Conservation (phyloP, 2,888 invertebrate genomes). For the Meganola albula region DNA sequence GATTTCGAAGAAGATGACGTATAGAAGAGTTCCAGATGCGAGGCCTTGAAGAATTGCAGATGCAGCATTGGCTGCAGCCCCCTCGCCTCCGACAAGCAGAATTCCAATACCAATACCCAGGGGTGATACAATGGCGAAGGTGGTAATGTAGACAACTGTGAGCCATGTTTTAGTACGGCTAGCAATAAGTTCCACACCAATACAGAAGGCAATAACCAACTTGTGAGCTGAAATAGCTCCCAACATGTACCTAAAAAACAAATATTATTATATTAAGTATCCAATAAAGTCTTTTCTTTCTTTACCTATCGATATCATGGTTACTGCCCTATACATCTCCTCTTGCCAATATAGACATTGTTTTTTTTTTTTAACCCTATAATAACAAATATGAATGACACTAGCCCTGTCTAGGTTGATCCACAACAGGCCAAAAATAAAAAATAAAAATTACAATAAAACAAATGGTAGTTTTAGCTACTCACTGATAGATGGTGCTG, state of each 20-base stretch:
- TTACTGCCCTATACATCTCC: no score
- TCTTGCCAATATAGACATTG: no score
- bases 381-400: no score
- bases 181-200: slow-evolving; percentile 88
- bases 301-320: no score
- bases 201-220: slow-evolving; percentile 91
- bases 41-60: slow-evolving; percentile 87
- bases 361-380: no score
- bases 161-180: slow-evolving; percentile 81
- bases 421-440: no score
- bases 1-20: slow-evolving; percentile 98
- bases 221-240: slow-evolving; percentile 91
- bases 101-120: slow-evolving; percentile 88
- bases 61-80: slow-evolving; percentile 77
- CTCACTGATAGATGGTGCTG: slow-evolving; percentile 20
- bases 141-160: slow-evolving; percentile 82
- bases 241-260: slow-evolving; percentile 83
- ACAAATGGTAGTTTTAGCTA: no score
- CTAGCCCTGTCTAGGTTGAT: no score
- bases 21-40: slow-evolving; percentile 94
- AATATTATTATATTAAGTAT: slow-evolving; percentile 2
- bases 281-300: no score
- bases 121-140: slow-evolving; percentile 88
- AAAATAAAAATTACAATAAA: no score
- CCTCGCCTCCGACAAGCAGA: slow-evolving; percentile 77